Evolutionary conservation across 2,888 invertebrate species (phyloP), one percentile per base, ranked within the genome.

Genomic region (Meganola albula): DNA sequence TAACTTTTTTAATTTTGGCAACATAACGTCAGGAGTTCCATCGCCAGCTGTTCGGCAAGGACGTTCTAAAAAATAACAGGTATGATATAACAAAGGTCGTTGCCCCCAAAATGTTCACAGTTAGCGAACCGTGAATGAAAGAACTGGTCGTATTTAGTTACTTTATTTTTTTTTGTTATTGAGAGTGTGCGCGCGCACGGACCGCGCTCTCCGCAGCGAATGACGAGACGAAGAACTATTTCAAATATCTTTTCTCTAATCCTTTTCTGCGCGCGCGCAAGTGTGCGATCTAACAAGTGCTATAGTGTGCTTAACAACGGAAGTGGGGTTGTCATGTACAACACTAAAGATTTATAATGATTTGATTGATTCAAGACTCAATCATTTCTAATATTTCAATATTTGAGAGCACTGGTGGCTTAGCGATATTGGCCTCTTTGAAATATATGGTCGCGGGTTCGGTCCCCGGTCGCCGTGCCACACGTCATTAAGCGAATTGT

Each of bases 171-270:
- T 48, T 50, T 53, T 56, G 49, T 41, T 46, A 49, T 47, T 44
- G 35, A 27, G 11, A 27, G 43, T 52, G 55, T 62, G 71, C 80
- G 83, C 73, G 78, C 80, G 80, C 73, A 62, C 76, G 40, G 63
- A 56, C 55, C 74, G 79, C 74, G 62, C 53, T 62, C 84, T 63
- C 71, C 60, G 63, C 78, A 58, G 63, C 84, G 83, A 85, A 82
- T 85, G 84, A 79, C 74, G 72, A 74, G 73, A 48, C 69, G 54
- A 66, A 80, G 78, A 82, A 82, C 79, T 82, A 79, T 82, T 82
- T 77, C 82, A 82, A 82, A 75, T 66, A 78, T 78, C 74, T 80
- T 77, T 77, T 75, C 78, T 79, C 78, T 79, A 78, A 78, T 77
- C 77, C 78, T 78, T 78, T 77, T 68, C 74, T 71, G 70, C 66